A percentile compares a stretch with the other conserved stretches of the same genome.
Evolutionary conservation across 2,113 vertebrate genomes (phyloP).

Genomic region (Cichladusa arquata): DNA sequence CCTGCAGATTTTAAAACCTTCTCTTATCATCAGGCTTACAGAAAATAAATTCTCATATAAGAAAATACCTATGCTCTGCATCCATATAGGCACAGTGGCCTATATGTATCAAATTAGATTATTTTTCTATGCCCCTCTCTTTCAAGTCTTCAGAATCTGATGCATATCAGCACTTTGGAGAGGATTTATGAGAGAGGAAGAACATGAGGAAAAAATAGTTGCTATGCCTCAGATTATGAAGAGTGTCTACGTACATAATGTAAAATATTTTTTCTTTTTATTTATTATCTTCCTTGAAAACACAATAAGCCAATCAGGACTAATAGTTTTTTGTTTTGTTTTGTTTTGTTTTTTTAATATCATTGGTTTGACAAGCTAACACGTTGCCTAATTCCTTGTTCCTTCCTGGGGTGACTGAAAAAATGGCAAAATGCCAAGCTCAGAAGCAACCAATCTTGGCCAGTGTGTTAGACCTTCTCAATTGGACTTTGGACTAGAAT

Average conservation of each 20-base stretch:
- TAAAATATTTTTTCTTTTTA: background rate
- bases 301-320: background rate
- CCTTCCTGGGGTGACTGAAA: background rate
- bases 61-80: background rate
- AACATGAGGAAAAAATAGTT: background rate
- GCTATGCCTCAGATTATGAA: background rate
- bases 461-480: background rate
- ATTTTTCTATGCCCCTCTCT: background rate
- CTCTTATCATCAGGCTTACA: background rate
- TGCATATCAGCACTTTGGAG: background rate
- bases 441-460: background rate
- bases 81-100: background rate
- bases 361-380: background rate
- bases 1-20: background rate
- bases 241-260: background rate
- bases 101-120: background rate
- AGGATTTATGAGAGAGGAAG: background rate
- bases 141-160: background rate
- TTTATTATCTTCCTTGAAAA: background rate
- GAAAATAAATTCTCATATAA: background rate
- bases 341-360: background rate
- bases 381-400: background rate
- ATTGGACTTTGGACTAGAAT: background rate
- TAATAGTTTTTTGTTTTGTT: background rate
- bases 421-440: conserved; percentile 14